Evolutionary conservation across 2,113 vertebrate species (phyloP).

Genomic region (Sminthopsis crassicaudata): DNA sequence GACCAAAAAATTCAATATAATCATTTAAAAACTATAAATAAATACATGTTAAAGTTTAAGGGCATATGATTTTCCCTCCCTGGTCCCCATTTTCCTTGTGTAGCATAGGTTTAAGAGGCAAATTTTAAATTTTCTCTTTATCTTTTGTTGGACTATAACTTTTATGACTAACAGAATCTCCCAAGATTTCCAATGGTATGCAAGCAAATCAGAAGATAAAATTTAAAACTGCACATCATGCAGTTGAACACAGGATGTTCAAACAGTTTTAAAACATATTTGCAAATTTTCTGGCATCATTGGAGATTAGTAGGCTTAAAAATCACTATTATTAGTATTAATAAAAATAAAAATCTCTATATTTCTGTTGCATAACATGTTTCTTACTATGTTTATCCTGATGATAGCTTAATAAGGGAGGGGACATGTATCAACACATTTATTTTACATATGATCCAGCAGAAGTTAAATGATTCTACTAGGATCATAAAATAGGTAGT

Average conservation of each 20-base stretch:
- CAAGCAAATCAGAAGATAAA: constrained; percentile 36
- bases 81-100: not conserved
- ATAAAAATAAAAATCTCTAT: not conserved
- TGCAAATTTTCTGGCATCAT: not conserved
- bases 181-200: constrained; percentile 3
- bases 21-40: constrained; percentile 44
- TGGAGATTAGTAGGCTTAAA: not conserved
- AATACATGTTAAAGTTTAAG: not conserved
- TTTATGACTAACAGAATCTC: constrained; percentile 11
- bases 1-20: not conserved
- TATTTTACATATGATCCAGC: not conserved
- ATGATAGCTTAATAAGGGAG: not conserved
- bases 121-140: not conserved
- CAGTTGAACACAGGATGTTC: too few species aligned
- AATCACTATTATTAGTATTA: not conserved
- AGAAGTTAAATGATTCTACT: not conserved
- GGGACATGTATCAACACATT: not conserved
- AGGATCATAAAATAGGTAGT: not conserved
- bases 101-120: constrained; percentile 47
- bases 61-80: constrained; percentile 19
- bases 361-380: not conserved
- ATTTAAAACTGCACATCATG: constrained; percentile 35
- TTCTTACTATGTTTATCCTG: not conserved
- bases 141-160: constrained; percentile 15
- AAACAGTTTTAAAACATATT: not conserved